phyloP scores from a whole-genome alignment of 2,113 vertebrate genomes.

The Phyllostomus hastatus region DNA sequence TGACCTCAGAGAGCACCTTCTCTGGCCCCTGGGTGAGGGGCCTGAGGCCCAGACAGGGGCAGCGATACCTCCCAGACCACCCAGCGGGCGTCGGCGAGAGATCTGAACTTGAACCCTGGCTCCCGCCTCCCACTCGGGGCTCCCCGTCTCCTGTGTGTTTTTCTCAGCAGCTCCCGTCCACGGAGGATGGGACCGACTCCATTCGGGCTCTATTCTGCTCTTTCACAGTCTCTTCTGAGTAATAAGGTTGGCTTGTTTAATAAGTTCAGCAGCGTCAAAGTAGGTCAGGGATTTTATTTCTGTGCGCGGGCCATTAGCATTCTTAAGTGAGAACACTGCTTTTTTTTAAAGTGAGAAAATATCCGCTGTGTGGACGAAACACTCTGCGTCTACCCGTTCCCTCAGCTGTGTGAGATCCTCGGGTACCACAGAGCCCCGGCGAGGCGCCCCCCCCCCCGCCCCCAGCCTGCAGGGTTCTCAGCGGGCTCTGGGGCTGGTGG shows the following conservation, averaged over 20 bases:
- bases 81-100: neutral
- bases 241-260: slow-evolving; percentile 72
- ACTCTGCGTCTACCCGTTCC: neutral
- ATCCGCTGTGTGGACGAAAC: slow-evolving; percentile 1
- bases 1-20: neutral
- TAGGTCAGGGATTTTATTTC: slow-evolving; percentile 77
- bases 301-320: slow-evolving; percentile 75
- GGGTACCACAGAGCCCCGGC: neutral
- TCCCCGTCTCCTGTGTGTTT: neutral
- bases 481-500: neutral
- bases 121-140: neutral
- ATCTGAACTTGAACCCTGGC: fast-evolving
- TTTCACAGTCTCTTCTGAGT: slow-evolving; percentile 66
- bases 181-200: neutral
- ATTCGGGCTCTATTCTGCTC: slow-evolving; percentile 37
- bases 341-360: slow-evolving; percentile 68
- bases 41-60: neutral
- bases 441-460: neutral
- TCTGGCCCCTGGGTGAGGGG: neutral
- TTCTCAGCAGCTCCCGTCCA: neutral
- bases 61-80: neutral
- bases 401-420: slow-evolving; percentile 24
- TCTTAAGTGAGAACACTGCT: slow-evolving; percentile 70
- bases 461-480: neutral
- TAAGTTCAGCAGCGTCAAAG: slow-evolving; percentile 73